Evolutionary conservation across 2,113 vertebrate genomes (phyloP).

Genomic region (Mesoclemmys tuberculata): DNA sequence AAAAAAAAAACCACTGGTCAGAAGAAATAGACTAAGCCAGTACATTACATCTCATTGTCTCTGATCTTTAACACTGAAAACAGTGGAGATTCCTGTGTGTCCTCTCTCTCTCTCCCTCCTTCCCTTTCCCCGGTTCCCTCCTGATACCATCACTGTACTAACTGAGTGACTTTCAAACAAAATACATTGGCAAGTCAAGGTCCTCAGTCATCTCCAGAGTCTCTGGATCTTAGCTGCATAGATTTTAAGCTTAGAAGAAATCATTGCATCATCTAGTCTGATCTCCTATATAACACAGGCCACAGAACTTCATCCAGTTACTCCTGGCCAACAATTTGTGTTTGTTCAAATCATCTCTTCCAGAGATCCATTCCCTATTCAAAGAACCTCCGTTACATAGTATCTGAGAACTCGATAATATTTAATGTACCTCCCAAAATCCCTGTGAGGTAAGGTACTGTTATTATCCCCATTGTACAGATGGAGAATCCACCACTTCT

Average conservation of each 20-base stretch:
- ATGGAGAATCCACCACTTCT: neutral
- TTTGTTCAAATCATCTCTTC: neutral
- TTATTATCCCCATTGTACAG: fast-evolving
- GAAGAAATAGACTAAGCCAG: neutral
- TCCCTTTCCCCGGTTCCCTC: neutral
- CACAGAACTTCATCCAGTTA: neutral
- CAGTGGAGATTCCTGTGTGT: neutral
- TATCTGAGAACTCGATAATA: fast-evolving
- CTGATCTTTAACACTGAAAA: neutral
- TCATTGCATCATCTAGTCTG: neutral
- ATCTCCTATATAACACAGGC: neutral
- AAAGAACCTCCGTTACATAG: neutral
- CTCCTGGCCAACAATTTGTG: neutral
- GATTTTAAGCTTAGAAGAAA: neutral
- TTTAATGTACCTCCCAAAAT: neutral
- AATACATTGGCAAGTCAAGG: neutral
- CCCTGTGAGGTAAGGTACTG: fast-evolving
- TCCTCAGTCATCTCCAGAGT: neutral
- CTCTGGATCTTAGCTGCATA: neutral
- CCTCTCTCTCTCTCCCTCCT: neutral
- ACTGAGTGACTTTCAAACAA: neutral
- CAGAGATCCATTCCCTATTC: neutral
- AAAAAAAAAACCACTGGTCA: neutral
- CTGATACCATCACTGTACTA: neutral
- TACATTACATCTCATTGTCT: neutral